These are phyloP conservation scores for Chamaetylas fuelleborni DNA, from an alignment of 2,113 vertebrate species.

Conservation along the genomic window DNA sequence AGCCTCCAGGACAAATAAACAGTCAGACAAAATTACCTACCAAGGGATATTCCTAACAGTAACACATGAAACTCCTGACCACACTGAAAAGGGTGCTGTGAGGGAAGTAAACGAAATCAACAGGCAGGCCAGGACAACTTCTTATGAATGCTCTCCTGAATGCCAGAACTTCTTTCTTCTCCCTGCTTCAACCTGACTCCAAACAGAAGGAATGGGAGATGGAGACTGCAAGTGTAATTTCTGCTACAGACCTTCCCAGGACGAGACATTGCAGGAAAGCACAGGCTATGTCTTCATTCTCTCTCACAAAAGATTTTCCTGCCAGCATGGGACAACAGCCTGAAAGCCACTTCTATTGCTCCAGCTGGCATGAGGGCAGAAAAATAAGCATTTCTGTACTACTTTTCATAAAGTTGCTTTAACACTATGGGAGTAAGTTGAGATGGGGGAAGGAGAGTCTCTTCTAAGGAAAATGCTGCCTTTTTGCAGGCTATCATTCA, in stretches of 20 bases:
- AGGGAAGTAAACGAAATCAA: not conserved
- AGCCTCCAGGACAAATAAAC: not conserved
- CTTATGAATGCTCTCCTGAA: not conserved
- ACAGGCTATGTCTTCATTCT: not conserved
- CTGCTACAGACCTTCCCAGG: not conserved
- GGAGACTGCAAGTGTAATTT: not conserved
- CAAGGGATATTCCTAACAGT: not conserved
- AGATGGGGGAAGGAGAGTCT: not conserved
- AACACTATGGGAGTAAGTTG: not conserved
- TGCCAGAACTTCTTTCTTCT: not conserved
- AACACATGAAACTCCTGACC: not conserved
- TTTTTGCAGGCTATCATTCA: not conserved
- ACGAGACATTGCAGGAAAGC: fast-evolving
- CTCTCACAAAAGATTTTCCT: not conserved
- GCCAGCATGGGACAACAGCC: not conserved
- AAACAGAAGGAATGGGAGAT: not conserved
- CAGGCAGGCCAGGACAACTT: not conserved
- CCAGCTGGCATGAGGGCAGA: not conserved
- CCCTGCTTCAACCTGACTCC: not conserved
- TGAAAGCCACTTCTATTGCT: not conserved
- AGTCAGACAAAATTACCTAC: not conserved
- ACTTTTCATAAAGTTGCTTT: not conserved
- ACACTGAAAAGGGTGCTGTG: not conserved
- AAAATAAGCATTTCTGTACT: not conserved
- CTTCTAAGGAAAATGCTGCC: not conserved